Base-by-base conservation (phyloP, 2,113 vertebrate species). In the Neolamprologus cancellatus region DNA sequence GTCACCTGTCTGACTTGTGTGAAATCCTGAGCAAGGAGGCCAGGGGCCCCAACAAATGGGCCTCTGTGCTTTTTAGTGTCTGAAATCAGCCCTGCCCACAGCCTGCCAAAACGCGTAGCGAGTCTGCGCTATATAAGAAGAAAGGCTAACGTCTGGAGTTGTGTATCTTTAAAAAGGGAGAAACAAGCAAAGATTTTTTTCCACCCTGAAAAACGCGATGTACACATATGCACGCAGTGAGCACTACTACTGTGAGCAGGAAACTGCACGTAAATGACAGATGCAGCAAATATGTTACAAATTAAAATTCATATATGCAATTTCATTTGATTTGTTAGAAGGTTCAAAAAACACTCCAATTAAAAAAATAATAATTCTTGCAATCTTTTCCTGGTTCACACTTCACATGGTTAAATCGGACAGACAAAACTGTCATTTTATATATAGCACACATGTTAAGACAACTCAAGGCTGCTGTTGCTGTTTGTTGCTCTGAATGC, bases 1-100 rank as follows among this genome's bases (percentile, higher is more conserved):
- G 90, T 91, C 83, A 89, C 91, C 88, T 95, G 89, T 92, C 94
- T 61, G 10, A 61, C 50, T 30, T 76, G 89, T 96, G 94, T 92
- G 93, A 95, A 95, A 92, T 90, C 92, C 88, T 78, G 39, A 83
- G 84, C 5, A 8, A 84, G 54, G 59, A 93, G 80, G 80, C 28
- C 83, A 20, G 48, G 88, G 79, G 66, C 18, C 76, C 78, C 84
- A 91, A 93, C 89, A 92, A 94, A 90, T 87, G 89, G 84, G 52
- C 81, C 18, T 84, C 84, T 93, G 87, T 94, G 81, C 61, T 84
- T 91, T 84, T 85, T 66, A 59, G 82, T 39, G 44, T 89, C 52
- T 85, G 57, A 85, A 88, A 81, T 64, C n/a, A 59, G 44, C 44
- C 44, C 81, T 85, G 28, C 23, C 30, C 13, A 12, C 50, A 59